Evolutionary conservation across 2,113 vertebrate genomes (phyloP), one percentile per base, ranked within the genome.

Genomic region (Cettia cetti): DNA sequence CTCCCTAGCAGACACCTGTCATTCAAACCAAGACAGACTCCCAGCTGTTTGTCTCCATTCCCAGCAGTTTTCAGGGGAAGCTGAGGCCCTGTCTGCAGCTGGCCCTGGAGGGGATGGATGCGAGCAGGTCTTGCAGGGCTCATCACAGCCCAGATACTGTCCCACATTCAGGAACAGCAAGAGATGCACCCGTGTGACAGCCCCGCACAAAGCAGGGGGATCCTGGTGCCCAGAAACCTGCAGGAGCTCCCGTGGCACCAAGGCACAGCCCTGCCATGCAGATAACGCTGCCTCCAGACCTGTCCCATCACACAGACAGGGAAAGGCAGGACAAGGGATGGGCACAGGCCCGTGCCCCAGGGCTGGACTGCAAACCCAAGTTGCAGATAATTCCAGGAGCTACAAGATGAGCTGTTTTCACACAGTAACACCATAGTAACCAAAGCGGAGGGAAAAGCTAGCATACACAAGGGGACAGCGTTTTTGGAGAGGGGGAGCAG

Each of bases 391-490:
- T 63, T 50, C 72, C 86, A 80, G 71, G 72, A 90, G 56, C 91
- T 47, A 45, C 5, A 0, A 81, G 47, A 35, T 0, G 7, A 95
- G 89, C 88, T 74, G 86, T 35, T 90, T 86, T 80, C 37, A 81
- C 60, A 5, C 54, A 90, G 72, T 90, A 83, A 86, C 86, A 56
- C 94, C 96, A 93, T 86, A 95, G 95, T 94, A 97, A 97, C 95
- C 44, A 4, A 66, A 75, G 54, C 16, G 0, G 65, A 69, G 31
- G 71, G 61, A 42, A 89, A 77, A 59, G 47, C 77, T 77, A 2
- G 8, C 44, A 30, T 6, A 59, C 80, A 70, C 59, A 33, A 49
- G 80, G 71, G 79, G 68, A 86, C 19, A 16, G 3, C 6, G 0
- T 24, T 90, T 93, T 89, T 14, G 42, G 89, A 96, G 24, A 57